Conservation (phyloP, 2,113 vertebrate genomes). For the Lasiurus cinereus region DNA sequence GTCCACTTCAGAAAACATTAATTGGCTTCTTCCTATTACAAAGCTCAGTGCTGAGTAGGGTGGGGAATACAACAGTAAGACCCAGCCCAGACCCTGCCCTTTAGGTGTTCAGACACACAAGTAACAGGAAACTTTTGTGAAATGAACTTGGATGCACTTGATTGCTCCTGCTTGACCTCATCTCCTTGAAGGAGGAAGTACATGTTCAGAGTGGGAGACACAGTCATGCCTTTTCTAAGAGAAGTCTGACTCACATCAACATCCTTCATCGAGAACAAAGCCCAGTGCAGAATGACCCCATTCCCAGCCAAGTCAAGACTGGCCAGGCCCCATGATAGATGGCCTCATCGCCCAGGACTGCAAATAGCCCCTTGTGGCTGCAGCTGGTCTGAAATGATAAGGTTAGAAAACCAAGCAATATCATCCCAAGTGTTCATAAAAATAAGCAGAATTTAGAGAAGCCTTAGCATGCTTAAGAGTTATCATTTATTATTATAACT, state of each 20-base stretch:
- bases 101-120: neutral
- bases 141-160: neutral
- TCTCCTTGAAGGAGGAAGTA: neutral
- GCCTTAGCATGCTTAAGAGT: conserved; percentile 68
- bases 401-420: conserved; percentile 68
- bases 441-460: conserved; percentile 78
- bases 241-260: neutral
- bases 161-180: neutral
- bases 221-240: neutral
- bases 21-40: neutral
- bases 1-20: neutral
- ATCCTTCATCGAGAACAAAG: neutral
- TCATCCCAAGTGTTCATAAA: conserved; percentile 63
- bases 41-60: neutral
- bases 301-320: conserved; percentile 11
- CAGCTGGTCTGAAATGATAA: conserved; percentile 67
- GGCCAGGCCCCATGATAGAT: neutral
- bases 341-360: neutral
- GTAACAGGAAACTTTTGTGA: neutral
- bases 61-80: neutral
- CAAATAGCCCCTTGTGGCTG: conserved; percentile 41
- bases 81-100: no score
- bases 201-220: neutral
- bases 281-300: neutral
- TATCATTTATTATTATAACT: conserved; percentile 81